Evolutionary conservation across 2,888 invertebrate species (phyloP).

Genomic region (Gastracanthus pulcherrimus): DNA sequence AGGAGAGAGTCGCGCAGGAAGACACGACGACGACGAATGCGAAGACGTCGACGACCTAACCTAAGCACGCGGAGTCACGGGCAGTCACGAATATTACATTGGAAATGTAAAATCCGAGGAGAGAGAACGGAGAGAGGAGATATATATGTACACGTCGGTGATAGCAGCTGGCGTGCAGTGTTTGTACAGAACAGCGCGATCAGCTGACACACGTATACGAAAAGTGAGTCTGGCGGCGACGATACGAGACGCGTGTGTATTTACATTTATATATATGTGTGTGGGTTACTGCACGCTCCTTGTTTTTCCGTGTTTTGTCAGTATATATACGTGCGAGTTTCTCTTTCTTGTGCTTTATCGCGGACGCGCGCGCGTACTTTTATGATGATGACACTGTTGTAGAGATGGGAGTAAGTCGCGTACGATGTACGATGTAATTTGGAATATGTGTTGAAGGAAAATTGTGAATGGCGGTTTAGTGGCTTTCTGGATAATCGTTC

Average conservation of each 20-base stretch:
- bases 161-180: not conserved
- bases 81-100: not conserved
- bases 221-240: not conserved
- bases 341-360: no score
- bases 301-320: no score
- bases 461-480: no score
- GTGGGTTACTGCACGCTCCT: no score
- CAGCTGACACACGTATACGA: not conserved
- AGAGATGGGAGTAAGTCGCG: no score
- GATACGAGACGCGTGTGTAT: not conserved
- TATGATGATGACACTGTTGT: not conserved
- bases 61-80: not conserved
- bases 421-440: no score
- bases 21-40: not conserved
- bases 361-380: no score
- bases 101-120: not conserved
- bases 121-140: not conserved
- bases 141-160: not conserved
- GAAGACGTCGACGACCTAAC: slow-evolving; percentile 14
- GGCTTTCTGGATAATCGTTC: no score
- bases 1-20: not conserved
- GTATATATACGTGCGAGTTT: no score
- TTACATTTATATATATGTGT: not conserved
- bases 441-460: no score
- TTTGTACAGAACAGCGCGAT: not conserved